Conservation (phyloP, 2,113 vertebrate genomes). For the Actinemys pallida region DNA sequence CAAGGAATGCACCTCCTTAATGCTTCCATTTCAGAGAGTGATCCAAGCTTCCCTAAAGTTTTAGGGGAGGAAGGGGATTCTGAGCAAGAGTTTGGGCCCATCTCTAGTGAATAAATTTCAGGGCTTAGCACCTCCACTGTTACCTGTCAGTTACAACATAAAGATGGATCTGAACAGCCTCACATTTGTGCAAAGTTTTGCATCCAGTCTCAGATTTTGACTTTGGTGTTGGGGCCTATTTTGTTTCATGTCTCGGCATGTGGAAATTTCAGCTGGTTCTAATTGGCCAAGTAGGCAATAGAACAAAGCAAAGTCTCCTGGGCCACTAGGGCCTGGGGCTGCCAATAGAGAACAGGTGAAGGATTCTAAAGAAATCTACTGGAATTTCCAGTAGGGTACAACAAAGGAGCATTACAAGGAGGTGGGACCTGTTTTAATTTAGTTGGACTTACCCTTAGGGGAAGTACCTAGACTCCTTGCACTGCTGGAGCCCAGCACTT, state of each 20-base stretch:
- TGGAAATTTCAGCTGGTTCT: background rate
- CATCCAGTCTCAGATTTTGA: background rate
- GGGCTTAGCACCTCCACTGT: background rate
- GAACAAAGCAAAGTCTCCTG: background rate
- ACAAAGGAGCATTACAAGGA: background rate
- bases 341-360: background rate
- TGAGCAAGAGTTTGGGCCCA: background rate
- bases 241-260: background rate
- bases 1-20: background rate
- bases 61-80: background rate
- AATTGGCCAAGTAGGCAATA: background rate
- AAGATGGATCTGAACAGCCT: background rate
- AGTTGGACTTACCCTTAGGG: background rate
- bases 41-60: background rate
- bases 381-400: background rate
- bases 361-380: background rate
- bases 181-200: background rate
- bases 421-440: background rate
- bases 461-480: background rate
- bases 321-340: background rate
- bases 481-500: background rate
- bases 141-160: background rate
- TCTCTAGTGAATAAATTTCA: background rate
- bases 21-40: background rate
- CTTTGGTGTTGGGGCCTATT: background rate